phyloP scores from a whole-genome alignment of 2,113 vertebrate species.

The human (Homo sapiens) region GRCh38 chr7:135639001-135639500 shows the following conservation, averaged over 20 bases:
- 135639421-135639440: too few species aligned
- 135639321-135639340: slow-evolving; percentile 19
- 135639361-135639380: neutral
- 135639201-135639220: neutral
- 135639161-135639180: neutral
- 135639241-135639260: neutral
- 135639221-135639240: neutral
- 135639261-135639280: neutral
- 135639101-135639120: neutral
- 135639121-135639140: neutral
- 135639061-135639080: neutral
- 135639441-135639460: too few species aligned
- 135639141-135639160: neutral
- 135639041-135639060: neutral
- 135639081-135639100: neutral
- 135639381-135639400: neutral
- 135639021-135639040: neutral
- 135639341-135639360: neutral
- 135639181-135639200: neutral
- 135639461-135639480: too few species aligned
- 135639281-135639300: neutral
- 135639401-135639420: too few species aligned
- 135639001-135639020: neutral
- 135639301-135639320: neutral
- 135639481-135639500: too few species aligned